Percentiles rank a stretch among this genome's conserved stretches.
These are phyloP conservation scores for Seriola rivoliana DNA, from an alignment of 2,113 vertebrate species.

Conservation along the genomic window DNA sequence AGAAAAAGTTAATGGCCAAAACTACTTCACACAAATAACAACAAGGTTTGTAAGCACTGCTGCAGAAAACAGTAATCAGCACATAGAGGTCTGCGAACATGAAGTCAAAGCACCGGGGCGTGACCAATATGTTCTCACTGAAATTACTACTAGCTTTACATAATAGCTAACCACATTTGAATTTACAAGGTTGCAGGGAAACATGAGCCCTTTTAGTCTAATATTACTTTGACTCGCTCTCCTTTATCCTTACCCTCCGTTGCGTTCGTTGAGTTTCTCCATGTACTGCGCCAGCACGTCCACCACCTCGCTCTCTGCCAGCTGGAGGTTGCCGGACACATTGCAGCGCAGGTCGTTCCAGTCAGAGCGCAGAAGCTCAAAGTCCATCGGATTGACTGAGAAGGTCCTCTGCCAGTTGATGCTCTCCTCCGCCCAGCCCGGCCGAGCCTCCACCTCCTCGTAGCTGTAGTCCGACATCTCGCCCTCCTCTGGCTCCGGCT, in stretches of 20 bases:
- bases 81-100: slow-evolving; percentile 31
- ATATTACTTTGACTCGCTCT: neutral
- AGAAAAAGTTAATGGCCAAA: slow-evolving; percentile 20
- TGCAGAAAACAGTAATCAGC: slow-evolving; percentile 43
- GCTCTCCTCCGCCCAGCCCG: slow-evolving; percentile 92
- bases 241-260: slow-evolving; percentile 87
- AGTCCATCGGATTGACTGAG: slow-evolving; percentile 94
- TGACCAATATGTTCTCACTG: slow-evolving; percentile 34
- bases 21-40: slow-evolving; percentile 33
- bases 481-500: slow-evolving; percentile 85
- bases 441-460: slow-evolving; percentile 88
- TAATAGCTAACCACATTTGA: slow-evolving; percentile 5
- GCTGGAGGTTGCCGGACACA: slow-evolving; percentile 96
- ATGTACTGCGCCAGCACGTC: slow-evolving; percentile 97
- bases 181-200: neutral
- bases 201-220: neutral
- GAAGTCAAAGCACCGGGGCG: slow-evolving; percentile 25
- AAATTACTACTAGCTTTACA: slow-evolving; percentile 49
- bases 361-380: slow-evolving; percentile 96
- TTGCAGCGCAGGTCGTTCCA: slow-evolving; percentile 99
- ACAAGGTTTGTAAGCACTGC: slow-evolving; percentile 39
- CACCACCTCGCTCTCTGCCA: slow-evolving; percentile 93
- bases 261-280: slow-evolving; percentile 94
- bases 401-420: slow-evolving; percentile 99
- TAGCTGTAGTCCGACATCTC: slow-evolving; percentile 93